Conservation (phyloP, 2,113 vertebrate genomes). For the Calidris pugnax region DNA sequence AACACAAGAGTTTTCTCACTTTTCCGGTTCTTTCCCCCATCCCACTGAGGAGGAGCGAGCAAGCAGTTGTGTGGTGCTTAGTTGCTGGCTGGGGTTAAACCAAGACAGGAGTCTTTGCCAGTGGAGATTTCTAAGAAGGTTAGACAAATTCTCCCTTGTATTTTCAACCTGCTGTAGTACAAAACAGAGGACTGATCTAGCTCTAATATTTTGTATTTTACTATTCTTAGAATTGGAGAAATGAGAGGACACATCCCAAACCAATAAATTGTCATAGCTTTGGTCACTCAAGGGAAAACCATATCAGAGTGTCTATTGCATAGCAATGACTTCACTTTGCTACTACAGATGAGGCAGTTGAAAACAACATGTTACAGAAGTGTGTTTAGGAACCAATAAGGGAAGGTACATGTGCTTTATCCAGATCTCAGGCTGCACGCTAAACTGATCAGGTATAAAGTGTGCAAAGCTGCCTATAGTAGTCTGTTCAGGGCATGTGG, state of each 20-base stretch:
- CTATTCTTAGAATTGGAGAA: neutral
- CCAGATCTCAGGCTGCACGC: fast-evolving
- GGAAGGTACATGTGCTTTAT: neutral
- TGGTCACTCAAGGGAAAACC: neutral
- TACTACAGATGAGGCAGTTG: neutral
- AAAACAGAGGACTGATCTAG: neutral
- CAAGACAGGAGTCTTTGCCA: neutral
- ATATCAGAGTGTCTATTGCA: fast-evolving
- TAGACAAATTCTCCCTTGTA: neutral
- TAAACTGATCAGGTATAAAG: neutral
- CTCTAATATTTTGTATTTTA: neutral
- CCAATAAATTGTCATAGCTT: neutral
- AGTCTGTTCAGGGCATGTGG: neutral
- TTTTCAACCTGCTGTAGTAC: neutral
- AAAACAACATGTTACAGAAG: neutral
- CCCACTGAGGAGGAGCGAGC: neutral
- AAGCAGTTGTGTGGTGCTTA: neutral
- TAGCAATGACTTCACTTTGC: neutral
- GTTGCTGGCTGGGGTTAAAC: neutral
- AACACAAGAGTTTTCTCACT: neutral
- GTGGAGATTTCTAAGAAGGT: neutral
- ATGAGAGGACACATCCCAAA: neutral
- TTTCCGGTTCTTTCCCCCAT: neutral
- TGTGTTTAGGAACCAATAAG: neutral
- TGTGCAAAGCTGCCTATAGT: neutral